Percentiles rank a stretch among this genome's conserved stretches.
Conservation (phyloP, 2,113 vertebrate genomes). For the Petrocephalus zakoni region DNA sequence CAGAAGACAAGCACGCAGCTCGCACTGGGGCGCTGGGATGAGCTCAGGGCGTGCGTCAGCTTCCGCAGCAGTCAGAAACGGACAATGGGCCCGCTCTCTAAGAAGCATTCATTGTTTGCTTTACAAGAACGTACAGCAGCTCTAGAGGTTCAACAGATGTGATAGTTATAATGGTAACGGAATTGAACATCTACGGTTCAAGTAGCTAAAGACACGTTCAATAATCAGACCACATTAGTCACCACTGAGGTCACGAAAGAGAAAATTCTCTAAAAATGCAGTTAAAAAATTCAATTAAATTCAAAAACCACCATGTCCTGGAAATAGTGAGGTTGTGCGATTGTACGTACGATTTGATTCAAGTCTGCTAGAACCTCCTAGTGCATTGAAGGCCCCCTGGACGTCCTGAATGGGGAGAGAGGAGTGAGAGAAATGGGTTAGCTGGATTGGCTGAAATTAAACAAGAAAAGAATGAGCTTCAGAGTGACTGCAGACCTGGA, state of each 20-base stretch:
- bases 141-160: not conserved
- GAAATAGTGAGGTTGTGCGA: not conserved
- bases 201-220: not conserved
- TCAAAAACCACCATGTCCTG: not conserved
- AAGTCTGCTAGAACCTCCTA: constrained; percentile 83
- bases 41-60: not conserved
- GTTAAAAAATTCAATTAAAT: too few relatives aligned
- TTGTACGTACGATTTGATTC: constrained; percentile 86
- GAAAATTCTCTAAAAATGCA: not conserved
- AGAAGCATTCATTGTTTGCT: not conserved
- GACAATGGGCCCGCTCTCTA: not conserved
- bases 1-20: not conserved
- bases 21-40: not conserved
- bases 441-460: not conserved
- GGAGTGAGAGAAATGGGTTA: not conserved
- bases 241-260: not conserved
- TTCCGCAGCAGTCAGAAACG: not conserved
- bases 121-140: not conserved
- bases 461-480: not conserved
- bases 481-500: constrained; percentile 64
- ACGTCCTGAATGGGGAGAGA: constrained; percentile 59
- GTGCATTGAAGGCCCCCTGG: constrained; percentile 91
- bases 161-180: not conserved
- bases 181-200: not conserved
- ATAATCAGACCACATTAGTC: not conserved